Evolutionary conservation across 2,113 vertebrate species (phyloP), one percentile per base, ranked within the genome.

Genomic region (Orthonyx spaldingii): DNA sequence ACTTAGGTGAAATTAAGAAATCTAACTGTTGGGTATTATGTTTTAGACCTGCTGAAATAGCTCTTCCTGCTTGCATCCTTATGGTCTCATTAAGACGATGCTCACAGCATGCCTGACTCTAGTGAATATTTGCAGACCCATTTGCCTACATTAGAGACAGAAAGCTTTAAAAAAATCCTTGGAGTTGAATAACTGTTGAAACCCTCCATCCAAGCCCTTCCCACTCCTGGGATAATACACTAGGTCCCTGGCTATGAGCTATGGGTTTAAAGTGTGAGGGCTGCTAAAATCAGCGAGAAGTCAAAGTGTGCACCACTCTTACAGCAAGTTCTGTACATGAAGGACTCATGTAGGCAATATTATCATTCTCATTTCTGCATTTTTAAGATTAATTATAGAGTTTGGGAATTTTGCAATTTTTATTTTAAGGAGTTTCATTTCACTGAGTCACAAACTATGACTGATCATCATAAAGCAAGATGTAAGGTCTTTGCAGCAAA

Each of bases 111-210:
- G 98, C 93, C 95, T 97, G 96, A 89, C 97, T 97, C 95, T 57
- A 94, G 97, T 96, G 98, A 98, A 98, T 97, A 98, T 98, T 96
- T 97, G 96, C 98, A 96, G 96, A 96, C 92, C 97, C 97, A 98
- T 98, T 98, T 98, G 98, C 98, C 97, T 98, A 98, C 97, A 98
- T 98, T 98, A 98, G 91, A 97, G 97, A 97, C 92, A 97, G 97
- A 96, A 93, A 94, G 92, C 94, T 94, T 94, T 84, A 49, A 93
- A 89, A 93, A 95, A 95, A 90, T 87, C 92, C 88, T 89, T 84
- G 60, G 55, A 78, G 59, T 22, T 82, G 64, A 94, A 41, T 74
- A 71, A 70, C n/a, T 84, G 16, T 83, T 94, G 94, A 86, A 97
- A 87, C 6, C 11, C 59, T 84, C 50, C 78, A 83, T 81, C 72